These are phyloP conservation scores for Nesogale talazaci DNA, from an alignment of 2,113 vertebrate species.

Conservation along the genomic window DNA sequence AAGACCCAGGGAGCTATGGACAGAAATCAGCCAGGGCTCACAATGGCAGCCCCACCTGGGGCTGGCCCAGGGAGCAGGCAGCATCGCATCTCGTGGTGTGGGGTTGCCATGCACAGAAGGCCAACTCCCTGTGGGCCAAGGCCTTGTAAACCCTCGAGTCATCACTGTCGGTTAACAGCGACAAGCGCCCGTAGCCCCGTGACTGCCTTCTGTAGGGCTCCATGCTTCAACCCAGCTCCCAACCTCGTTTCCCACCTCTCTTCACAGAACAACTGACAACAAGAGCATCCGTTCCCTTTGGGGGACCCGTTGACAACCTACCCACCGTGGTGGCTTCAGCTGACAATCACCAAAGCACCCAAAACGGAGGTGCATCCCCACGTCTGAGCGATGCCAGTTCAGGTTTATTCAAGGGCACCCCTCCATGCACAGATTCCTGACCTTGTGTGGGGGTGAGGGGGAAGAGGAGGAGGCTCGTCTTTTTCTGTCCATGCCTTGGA, in stretches of 20 bases:
- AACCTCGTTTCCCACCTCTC: neutral
- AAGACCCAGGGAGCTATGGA: no score
- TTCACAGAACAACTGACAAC: neutral
- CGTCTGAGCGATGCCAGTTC: neutral
- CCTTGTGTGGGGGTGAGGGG: neutral
- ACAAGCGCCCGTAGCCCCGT: neutral
- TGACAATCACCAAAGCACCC: conserved; percentile 19
- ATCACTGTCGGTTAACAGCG: neutral
- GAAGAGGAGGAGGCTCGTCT: neutral
- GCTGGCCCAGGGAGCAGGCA: no score
- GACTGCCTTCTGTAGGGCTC: neutral
- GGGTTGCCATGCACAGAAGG: neutral
- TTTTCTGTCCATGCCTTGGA: conserved; percentile 24
- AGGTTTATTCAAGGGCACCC: conserved; percentile 36
- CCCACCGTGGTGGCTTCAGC: neutral
- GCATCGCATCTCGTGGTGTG: no score
- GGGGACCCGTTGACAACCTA: neutral
- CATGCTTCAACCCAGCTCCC: neutral
- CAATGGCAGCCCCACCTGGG: no score
- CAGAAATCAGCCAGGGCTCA: no score
- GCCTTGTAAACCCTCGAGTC: no score
- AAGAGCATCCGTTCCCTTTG: neutral
- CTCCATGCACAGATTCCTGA: neutral
- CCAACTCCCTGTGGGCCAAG: neutral
- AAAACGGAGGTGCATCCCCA: neutral